Conservation (phyloP, 2,888 invertebrate species). For the Drepana falcataria region DNA sequence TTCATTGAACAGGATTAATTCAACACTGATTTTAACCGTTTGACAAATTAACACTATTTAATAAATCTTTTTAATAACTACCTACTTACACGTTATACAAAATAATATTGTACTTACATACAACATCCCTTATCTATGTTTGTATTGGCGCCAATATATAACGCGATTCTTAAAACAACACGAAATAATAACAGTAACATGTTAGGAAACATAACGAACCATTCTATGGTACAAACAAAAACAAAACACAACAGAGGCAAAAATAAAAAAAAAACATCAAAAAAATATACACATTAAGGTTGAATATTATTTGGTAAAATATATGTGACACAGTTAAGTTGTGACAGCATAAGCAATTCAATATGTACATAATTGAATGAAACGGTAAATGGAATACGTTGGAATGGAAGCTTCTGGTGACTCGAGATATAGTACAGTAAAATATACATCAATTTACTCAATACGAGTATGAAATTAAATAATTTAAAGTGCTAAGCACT, state of each 20-base stretch:
- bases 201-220: conserved; percentile 22
- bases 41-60: conserved; percentile 19
- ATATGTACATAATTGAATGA: not conserved
- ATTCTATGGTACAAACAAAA: conserved; percentile 38
- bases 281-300: conserved; percentile 30
- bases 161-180: conserved; percentile 9
- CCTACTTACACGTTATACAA: conserved; percentile 20
- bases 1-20: conserved; percentile 23
- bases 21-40: conserved; percentile 22
- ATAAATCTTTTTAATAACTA: conserved; percentile 27
- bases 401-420: too few relatives aligned
- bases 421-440: too few relatives aligned
- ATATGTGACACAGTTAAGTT: conserved; percentile 10
- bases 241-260: conserved; percentile 17
- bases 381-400: not conserved
- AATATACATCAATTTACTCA: too few relatives aligned
- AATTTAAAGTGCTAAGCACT: too few relatives aligned
- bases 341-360: conserved; percentile 18
- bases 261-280: conserved; percentile 9
- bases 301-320: conserved; percentile 19
- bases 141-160: conserved; percentile 3
- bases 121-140: conserved; percentile 8
- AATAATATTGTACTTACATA: conserved; percentile 20
- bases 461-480: too few relatives aligned
- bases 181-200: conserved; percentile 8